phyloP scores from a whole-genome alignment of 2,888 invertebrate genomes.

The Invenusta paracnida region DNA sequence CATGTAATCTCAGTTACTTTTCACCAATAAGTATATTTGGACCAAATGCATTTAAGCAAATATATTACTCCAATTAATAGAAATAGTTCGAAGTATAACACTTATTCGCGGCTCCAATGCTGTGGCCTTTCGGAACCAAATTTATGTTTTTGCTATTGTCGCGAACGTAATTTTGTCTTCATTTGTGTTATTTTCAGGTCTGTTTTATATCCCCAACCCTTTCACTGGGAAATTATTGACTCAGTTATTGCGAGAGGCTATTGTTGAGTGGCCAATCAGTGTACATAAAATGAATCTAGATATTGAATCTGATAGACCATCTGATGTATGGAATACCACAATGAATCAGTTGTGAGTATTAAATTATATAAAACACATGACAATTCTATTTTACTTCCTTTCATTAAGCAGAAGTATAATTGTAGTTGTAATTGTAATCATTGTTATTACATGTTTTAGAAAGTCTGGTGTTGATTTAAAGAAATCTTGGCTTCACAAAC shows the following conservation, averaged over 20 bases:
- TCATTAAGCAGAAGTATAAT: not conserved
- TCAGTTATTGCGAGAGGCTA: not conserved
- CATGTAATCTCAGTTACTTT: too few relatives aligned
- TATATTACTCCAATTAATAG: too few relatives aligned
- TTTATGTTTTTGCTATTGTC: too few relatives aligned
- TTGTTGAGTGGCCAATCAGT: not conserved
- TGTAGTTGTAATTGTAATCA: not conserved
- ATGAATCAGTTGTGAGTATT: conserved; percentile 33
- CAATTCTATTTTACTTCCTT: not conserved
- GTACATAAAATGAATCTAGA: conserved; percentile 39
- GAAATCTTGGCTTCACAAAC: conserved; percentile 46
- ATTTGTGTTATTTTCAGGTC: conserved; percentile 30
- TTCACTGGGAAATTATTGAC: not conserved
- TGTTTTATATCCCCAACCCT: conserved; percentile 31
- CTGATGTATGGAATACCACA: conserved; percentile 14
- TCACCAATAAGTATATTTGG: too few relatives aligned
- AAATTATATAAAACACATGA: not conserved
- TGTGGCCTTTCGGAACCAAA: too few relatives aligned
- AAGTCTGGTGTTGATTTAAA: not conserved
- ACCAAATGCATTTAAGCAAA: too few relatives aligned
- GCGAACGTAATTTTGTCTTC: too few relatives aligned
- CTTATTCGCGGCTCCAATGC: too few relatives aligned
- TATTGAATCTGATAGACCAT: conserved; percentile 37
- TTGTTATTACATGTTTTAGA: not conserved
- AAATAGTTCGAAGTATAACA: too few relatives aligned